These are phyloP conservation scores for Bubalus kerabau DNA, from an alignment of 2,113 vertebrate species.

Conservation along the genomic window DNA sequence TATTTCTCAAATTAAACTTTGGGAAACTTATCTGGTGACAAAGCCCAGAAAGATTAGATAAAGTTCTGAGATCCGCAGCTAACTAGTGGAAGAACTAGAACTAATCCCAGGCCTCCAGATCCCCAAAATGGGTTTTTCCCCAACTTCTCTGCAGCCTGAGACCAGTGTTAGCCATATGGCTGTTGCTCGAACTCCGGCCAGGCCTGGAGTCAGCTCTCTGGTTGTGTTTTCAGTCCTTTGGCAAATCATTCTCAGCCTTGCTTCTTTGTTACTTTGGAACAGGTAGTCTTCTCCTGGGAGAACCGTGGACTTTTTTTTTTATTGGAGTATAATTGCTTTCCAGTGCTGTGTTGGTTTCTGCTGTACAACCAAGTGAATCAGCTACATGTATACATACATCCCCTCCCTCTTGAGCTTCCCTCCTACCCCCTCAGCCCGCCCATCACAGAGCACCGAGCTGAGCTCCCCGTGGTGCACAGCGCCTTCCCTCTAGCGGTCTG, in stretches of 20 bases:
- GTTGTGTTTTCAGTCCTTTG: not conserved
- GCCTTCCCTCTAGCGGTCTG: not conserved
- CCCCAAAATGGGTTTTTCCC: not conserved
- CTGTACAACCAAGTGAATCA: not conserved
- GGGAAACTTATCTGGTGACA: not conserved
- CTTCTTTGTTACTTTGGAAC: not conserved
- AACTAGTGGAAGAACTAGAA: not conserved
- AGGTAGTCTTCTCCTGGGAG: not conserved
- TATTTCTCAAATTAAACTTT: not conserved
- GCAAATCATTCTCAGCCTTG: not conserved
- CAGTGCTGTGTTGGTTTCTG: not conserved
- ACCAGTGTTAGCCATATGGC: not conserved
- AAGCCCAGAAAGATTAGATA: not conserved
- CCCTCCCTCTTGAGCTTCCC: not conserved
- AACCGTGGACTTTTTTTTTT: not conserved
- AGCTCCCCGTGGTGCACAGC: not conserved
- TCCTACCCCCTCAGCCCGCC: not conserved
- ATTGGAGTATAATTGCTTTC: not conserved
- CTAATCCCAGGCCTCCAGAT: not conserved
- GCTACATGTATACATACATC: not conserved
- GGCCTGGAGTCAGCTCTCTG: not conserved
- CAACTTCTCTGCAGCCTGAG: not conserved
- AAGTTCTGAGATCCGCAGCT: not conserved
- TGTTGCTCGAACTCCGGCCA: not conserved
- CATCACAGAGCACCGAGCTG: not conserved